phyloP scores from a whole-genome alignment of 2,888 invertebrate species.

The Prenolepis imparis region DNA sequence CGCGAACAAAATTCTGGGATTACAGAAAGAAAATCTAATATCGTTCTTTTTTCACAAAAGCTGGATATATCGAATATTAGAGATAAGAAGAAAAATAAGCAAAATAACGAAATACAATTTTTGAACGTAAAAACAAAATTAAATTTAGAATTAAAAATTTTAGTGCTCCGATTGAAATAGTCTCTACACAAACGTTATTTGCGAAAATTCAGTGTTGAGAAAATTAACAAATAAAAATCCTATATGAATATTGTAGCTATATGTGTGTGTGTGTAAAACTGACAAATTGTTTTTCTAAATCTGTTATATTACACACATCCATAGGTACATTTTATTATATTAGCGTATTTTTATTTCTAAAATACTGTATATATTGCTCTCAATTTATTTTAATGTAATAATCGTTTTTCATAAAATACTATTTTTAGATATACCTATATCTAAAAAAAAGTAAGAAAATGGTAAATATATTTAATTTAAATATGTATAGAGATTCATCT shows the following conservation, averaged over 20 bases:
- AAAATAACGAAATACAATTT: slow-evolving; percentile 2
- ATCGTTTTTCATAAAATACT: neutral
- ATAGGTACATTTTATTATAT: neutral
- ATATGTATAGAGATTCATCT: neutral
- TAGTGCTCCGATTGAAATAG: neutral
- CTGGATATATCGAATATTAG: neutral
- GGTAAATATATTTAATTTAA: slow-evolving; percentile 5
- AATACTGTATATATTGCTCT: neutral
- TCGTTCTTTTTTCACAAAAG: neutral
- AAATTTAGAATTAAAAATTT: neutral
- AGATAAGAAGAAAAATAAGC: slow-evolving; percentile 15
- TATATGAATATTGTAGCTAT: neutral
- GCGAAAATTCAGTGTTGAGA: neutral
- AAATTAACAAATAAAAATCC: neutral
- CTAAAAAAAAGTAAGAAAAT: neutral
- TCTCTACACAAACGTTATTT: neutral
- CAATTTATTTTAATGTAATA: neutral
- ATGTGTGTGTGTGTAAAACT: neutral
- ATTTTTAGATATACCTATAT: too few species aligned
- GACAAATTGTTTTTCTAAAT: neutral
- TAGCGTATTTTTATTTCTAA: neutral
- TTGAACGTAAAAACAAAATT: neutral
- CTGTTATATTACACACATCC: neutral
- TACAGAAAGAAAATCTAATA: neutral
- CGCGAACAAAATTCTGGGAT: neutral